Percentiles rank a stretch among this genome's conserved stretches.
Evolutionary conservation across 2,888 invertebrate genomes (phyloP).

Genomic region (Athalia cordata): DNA sequence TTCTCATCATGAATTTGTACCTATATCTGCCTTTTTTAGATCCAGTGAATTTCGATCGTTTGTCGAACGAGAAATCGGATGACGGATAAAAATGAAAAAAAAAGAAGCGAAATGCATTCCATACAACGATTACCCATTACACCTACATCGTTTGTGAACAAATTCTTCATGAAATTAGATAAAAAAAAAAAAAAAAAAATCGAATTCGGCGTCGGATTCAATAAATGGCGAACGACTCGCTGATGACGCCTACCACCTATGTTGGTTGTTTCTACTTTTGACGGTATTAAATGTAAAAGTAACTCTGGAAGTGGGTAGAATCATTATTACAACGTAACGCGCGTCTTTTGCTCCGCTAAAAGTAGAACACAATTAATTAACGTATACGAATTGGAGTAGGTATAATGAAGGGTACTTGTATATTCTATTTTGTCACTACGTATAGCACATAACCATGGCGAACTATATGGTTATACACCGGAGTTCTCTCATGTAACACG

Average conservation of each 20-base stretch:
- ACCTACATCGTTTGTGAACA: no score
- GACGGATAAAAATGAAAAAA: no score
- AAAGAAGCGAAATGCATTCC: no score
- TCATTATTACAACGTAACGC: slow-evolving; percentile 20
- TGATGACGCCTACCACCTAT: no score
- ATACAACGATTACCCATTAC: no score
- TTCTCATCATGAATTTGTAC: no score
- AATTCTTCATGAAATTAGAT: no score
- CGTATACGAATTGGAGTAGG: slow-evolving; percentile 13
- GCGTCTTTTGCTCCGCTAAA: not conserved
- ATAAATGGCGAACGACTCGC: not conserved
- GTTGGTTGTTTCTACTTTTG: not conserved
- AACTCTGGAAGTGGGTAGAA: not conserved
- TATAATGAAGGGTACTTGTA: not conserved
- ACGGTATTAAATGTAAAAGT: not conserved
- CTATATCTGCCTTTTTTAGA: no score
- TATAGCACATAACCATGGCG: no score
- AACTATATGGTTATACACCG: not conserved
- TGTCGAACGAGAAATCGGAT: no score
- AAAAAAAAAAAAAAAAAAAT: not conserved
- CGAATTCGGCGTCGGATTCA: not conserved
- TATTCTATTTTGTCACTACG: slow-evolving; percentile 3
- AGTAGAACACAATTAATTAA: slow-evolving; percentile 23
- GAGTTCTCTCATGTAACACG: slow-evolving; percentile 20
- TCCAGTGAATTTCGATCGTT: no score